These are phyloP conservation scores for Camptogramma bilineatum DNA, from an alignment of 2,888 invertebrate genomes.

Conservation along the genomic window DNA sequence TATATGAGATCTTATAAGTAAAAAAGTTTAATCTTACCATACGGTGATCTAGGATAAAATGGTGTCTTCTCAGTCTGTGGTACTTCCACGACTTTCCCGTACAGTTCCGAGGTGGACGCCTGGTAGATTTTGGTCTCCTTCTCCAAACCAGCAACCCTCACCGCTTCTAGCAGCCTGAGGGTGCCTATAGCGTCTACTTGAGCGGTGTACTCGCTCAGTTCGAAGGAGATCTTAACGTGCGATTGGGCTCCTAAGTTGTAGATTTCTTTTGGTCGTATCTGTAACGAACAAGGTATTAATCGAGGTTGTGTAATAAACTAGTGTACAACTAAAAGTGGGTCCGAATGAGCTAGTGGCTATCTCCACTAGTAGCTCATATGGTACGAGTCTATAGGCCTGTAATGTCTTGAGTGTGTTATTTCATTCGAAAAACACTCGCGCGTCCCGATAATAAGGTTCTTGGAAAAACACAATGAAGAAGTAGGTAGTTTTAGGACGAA, in stretches of 20 bases:
- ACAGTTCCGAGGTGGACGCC: constrained; percentile 97
- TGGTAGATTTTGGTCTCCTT: constrained; percentile 95
- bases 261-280: constrained; percentile 94
- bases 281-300: constrained; percentile 11
- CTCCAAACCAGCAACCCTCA: constrained; percentile 94
- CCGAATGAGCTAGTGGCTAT: too few species aligned
- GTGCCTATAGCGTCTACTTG: constrained; percentile 99
- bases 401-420: too few species aligned
- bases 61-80: constrained; percentile 98
- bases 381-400: too few species aligned
- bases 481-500: too few species aligned
- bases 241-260: constrained; percentile 99
- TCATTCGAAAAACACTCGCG: too few species aligned
- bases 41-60: constrained; percentile 98
- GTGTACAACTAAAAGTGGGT: too few species aligned
- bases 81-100: constrained; percentile 96
- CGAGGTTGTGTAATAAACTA: too few species aligned
- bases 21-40: constrained; percentile 87
- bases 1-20: neutral
- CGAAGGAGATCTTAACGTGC: constrained; percentile 99
- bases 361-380: too few species aligned
- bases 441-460: too few species aligned
- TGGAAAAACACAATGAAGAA: too few species aligned
- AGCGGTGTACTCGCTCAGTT: constrained; percentile 99
- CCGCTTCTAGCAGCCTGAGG: constrained; percentile 95